These are phyloP conservation scores for Bos indicus DNA, from an alignment of 2,113 vertebrate species.

Conservation along the genomic window DNA sequence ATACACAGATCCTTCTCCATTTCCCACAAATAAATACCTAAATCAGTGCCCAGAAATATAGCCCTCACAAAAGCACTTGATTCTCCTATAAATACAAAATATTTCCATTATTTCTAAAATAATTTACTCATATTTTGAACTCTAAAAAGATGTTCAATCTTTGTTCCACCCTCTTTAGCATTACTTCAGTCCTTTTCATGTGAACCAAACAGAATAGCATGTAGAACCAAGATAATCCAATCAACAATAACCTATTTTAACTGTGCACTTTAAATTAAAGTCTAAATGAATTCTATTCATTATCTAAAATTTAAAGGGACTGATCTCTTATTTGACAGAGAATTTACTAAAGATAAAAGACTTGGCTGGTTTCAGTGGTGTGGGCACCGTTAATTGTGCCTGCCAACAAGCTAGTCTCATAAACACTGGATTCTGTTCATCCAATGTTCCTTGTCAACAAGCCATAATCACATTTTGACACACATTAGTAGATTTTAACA, in stretches of 20 bases:
- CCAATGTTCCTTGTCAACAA: slow-evolving; percentile 32
- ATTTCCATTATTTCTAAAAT: slow-evolving; percentile 39
- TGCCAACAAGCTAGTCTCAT: slow-evolving; percentile 32
- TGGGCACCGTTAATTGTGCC: neutral
- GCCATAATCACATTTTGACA: slow-evolving; percentile 38
- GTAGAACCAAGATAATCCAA: slow-evolving; percentile 54
- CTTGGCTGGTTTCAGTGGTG: slow-evolving; percentile 15
- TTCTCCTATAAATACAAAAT: neutral
- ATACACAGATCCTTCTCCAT: neutral
- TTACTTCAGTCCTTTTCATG: slow-evolving; percentile 28
- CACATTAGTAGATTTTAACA: slow-evolving; percentile 38
- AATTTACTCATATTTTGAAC: neutral
- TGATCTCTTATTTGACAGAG: slow-evolving; percentile 61
- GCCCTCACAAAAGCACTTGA: neutral
- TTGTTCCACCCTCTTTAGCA: neutral
- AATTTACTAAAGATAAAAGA: slow-evolving; percentile 65
- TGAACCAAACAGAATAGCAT: neutral
- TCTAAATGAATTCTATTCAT: slow-evolving; percentile 61
- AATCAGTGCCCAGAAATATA: neutral
- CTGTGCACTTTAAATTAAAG: slow-evolving; percentile 47
- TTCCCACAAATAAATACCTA: neutral
- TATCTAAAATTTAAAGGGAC: slow-evolving; percentile 57
- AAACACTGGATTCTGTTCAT: slow-evolving; percentile 39
- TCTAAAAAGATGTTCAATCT: neutral
- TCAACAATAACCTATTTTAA: slow-evolving; percentile 51